phyloP scores from a whole-genome alignment of 2,113 vertebrate genomes.

The Phalacrocorax aristotelis region DNA sequence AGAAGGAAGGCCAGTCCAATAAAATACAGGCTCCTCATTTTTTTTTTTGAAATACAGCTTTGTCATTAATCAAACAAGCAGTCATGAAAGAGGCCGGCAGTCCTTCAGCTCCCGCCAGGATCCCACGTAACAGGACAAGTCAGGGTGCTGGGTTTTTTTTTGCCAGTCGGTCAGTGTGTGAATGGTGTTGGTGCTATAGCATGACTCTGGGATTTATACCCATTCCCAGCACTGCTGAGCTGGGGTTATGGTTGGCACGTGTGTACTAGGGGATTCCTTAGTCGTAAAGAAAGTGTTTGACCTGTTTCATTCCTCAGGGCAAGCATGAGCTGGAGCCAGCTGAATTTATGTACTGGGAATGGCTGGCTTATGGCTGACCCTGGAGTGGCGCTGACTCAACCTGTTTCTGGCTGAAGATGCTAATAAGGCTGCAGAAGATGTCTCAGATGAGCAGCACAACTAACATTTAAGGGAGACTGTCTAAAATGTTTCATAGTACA shows the following conservation, averaged over 20 bases:
- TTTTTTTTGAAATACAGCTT: not conserved
- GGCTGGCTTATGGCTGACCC: conserved; percentile 54
- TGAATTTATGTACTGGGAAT: conserved; percentile 64
- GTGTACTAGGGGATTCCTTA: conserved; percentile 14
- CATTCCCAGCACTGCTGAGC: not conserved
- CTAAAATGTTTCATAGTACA: conserved; percentile 26
- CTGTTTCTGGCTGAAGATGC: conserved; percentile 58
- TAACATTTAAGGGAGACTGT: not conserved
- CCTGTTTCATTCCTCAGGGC: conserved; percentile 45
- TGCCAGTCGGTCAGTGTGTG: not conserved
- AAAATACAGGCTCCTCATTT: not conserved
- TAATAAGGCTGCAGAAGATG: conserved; percentile 47
- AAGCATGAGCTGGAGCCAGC: not conserved
- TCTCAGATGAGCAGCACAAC: conserved; percentile 41
- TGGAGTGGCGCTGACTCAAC: conserved; percentile 15
- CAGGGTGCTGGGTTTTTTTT: not conserved
- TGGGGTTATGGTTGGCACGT: conserved; percentile 1
- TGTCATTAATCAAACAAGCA: not conserved
- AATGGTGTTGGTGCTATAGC: conserved; percentile 7
- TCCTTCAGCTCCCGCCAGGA: not conserved
- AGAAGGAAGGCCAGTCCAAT: not conserved
- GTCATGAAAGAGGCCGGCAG: not conserved
- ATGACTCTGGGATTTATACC: conserved; percentile 24
- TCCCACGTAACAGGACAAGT: rapidly evolving
- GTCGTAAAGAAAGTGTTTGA: conserved; percentile 65